Evolutionary conservation across 2,797 vertebrate species (phyloP).

Genomic region (Trachops cirrhosus): DNA sequence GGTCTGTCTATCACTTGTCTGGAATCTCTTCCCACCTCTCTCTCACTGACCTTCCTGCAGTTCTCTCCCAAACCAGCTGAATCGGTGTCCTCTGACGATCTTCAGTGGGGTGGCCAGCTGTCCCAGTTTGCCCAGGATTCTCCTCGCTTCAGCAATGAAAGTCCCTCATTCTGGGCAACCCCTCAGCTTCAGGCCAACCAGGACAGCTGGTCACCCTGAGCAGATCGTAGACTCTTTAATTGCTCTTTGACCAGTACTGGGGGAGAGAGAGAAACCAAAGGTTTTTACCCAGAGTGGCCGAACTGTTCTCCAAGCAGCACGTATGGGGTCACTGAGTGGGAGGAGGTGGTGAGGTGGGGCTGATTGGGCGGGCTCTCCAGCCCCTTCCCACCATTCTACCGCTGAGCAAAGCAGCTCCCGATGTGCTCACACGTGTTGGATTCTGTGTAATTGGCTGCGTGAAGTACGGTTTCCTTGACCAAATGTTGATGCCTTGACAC

Average conservation of each 20-base stretch:
- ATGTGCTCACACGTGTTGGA: accelerated
- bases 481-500: neutral
- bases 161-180: neutral
- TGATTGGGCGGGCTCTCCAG: neutral
- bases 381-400: neutral
- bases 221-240: neutral
- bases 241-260: neutral
- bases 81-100: neutral
- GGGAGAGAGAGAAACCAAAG: neutral
- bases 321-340: neutral
- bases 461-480: neutral
- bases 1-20: neutral
- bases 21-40: neutral
- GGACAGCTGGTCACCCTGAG: neutral
- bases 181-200: neutral
- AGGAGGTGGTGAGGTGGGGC: neutral
- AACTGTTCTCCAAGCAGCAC: neutral
- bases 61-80: neutral
- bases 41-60: neutral
- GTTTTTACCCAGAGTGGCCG: neutral
- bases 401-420: neutral
- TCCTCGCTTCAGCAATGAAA: neutral
- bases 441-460: neutral
- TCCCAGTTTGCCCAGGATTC: neutral
- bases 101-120: neutral